These are phyloP conservation scores for Heliconius sara DNA, from an alignment of 2,888 invertebrate genomes.

Conservation along the genomic window DNA sequence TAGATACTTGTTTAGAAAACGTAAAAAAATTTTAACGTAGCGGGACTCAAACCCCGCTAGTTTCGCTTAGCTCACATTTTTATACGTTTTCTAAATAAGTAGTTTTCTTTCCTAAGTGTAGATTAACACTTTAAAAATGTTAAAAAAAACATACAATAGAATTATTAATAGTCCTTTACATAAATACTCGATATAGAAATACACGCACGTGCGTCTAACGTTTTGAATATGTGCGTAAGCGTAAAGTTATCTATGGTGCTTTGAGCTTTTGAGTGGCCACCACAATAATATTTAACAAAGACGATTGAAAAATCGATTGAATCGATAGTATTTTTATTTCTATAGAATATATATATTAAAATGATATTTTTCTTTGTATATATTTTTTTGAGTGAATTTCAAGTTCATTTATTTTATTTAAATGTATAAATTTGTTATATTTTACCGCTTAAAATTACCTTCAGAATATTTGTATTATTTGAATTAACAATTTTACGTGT, in stretches of 20 bases:
- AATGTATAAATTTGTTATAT: background rate
- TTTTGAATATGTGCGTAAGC: conserved; percentile 11
- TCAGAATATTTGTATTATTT: background rate
- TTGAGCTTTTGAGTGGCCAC: conserved; percentile 7
- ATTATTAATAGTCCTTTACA: background rate
- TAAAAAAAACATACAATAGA: background rate
- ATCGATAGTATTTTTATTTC: background rate
- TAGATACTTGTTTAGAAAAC: no score
- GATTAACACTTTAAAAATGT: no score
- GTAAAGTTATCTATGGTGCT: background rate
- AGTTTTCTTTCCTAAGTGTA: no score
- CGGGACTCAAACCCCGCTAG: no score
- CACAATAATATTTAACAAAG: background rate
- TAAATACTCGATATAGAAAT: background rate
- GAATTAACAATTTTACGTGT: background rate
- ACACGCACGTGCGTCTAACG: background rate
- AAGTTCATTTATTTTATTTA: background rate
- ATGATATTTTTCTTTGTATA: no score
- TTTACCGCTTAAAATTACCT: conserved; percentile 7
- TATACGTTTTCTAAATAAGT: no score
- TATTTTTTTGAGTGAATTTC: background rate
- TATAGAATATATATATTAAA: background rate
- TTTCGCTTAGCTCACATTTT: no score
- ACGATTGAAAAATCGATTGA: no score
- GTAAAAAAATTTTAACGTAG: no score